phyloP scores from a whole-genome alignment of 1,140 invertebrate species.

The Laupala kohalensis region DNA sequence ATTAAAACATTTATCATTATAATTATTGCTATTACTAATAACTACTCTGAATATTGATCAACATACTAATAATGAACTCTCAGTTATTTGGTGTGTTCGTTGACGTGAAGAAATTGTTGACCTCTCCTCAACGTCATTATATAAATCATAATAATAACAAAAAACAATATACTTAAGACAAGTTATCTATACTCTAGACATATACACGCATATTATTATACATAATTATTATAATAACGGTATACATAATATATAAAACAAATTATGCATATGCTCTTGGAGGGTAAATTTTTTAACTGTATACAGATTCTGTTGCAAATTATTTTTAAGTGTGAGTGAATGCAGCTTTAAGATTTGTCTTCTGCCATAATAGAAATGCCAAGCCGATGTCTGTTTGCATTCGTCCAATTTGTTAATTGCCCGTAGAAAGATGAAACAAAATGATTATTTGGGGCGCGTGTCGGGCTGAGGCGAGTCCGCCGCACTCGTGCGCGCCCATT shows the following conservation, averaged over 20 bases:
- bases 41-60: neutral
- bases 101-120: neutral
- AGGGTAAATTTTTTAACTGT: neutral
- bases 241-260: neutral
- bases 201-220: conserved; percentile 6
- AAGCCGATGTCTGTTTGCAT: neutral
- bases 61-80: neutral
- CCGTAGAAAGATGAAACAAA: neutral
- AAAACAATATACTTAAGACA: neutral
- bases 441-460: neutral
- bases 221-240: neutral
- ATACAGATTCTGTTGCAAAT: conserved; percentile 2
- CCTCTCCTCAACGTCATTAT: neutral
- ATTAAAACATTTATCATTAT: neutral
- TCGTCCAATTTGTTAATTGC: neutral
- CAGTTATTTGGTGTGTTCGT: neutral
- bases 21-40: neutral
- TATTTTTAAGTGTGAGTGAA: neutral
- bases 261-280: conserved; percentile 3
- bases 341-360: neutral
- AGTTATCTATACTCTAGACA: conserved; percentile 9
- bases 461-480: neutral
- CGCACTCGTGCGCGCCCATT: neutral
- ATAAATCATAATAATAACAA: neutral
- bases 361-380: neutral